Conservation (phyloP, 2,888 invertebrate genomes). For the Hypomecis punctinalis region DNA sequence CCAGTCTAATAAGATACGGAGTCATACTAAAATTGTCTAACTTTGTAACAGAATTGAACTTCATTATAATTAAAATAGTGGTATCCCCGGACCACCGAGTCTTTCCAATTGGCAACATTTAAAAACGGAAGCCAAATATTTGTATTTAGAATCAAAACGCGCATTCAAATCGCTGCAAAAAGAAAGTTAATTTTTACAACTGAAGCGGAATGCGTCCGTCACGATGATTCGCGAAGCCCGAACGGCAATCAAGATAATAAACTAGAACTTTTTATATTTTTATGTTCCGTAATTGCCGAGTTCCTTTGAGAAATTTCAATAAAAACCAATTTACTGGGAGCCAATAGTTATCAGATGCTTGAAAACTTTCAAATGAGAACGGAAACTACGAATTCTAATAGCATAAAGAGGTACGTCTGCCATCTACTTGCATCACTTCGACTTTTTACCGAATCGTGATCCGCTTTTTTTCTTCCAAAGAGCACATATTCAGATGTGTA, state of each 20-base stretch:
- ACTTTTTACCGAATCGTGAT: slow-evolving; percentile 81
- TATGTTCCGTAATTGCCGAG: slow-evolving; percentile 40
- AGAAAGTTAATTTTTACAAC: slow-evolving; percentile 26
- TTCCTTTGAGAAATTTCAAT: slow-evolving; percentile 50
- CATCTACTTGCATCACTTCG: slow-evolving; percentile 76
- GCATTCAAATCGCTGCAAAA: slow-evolving; percentile 22
- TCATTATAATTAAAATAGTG: no score
- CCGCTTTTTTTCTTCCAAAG: slow-evolving; percentile 78
- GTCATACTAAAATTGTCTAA: not conserved
- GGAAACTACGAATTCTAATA: slow-evolving; percentile 79
- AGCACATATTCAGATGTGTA: slow-evolving; percentile 83
- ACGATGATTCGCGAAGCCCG: slow-evolving; percentile 30
- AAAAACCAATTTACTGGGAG: slow-evolving; percentile 56
- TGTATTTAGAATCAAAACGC: slow-evolving; percentile 18
- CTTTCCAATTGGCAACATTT: not conserved
- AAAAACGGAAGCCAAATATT: slow-evolving; percentile 16
- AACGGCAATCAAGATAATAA: slow-evolving; percentile 35
- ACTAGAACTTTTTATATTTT: slow-evolving; percentile 32
- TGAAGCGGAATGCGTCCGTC: slow-evolving; percentile 31
- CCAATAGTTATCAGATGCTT: slow-evolving; percentile 50
- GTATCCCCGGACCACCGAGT: not conserved
- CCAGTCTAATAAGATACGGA: not conserved
- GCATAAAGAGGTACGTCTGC: slow-evolving; percentile 80
- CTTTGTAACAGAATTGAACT: no score
- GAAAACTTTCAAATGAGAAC: slow-evolving; percentile 75